Evolutionary conservation across 2,888 invertebrate genomes (phyloP), one percentile per base, ranked within the genome.

Genomic region (Bembecia ichneumoniformis): DNA sequence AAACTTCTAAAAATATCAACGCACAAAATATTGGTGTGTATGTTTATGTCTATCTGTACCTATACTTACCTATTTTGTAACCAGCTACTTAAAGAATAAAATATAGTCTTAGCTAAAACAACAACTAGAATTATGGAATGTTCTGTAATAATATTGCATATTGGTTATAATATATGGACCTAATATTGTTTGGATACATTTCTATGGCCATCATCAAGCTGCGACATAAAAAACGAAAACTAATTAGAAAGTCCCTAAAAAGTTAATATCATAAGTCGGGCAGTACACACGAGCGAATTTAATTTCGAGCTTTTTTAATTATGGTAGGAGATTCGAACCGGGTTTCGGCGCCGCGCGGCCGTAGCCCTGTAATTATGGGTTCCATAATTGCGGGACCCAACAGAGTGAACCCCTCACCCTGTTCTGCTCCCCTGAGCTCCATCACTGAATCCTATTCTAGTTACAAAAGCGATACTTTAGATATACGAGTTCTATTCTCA

Each of bases 231-330:
- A 60, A 63, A 77, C 68, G 59, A 76, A 80, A 82, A 79, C 75
- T 79, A 80, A 86, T 82, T 82, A 86, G 86, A 84, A 82, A 86
- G 81, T 73, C 70, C 76, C 77, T 77, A 83, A 86, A 86, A 87
- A 83, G 80, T 80, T 82, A 80, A 81, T 82, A 82, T 82, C 79
- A 82, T 82, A 84, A 84, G 81, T 74, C 81, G 75, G 75, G 68
- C 64, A 68, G 76, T 75, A 76, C 71, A 81, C 79, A 82, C 82
- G 77, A 82, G 87, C 86, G 82, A 87, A 87, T 87, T 86, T 86
- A 83, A 87, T 87, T 86, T 84, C 78, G 84, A 86, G 76, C 80
- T 78, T 86, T 87, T 86, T 87, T 87, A 87, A 87, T 87, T 87
- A 86, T 74, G 82, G 74, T 77, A 70, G 80, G 75, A 79, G 82